Evolutionary conservation across 2,888 invertebrate genomes (phyloP).

Genomic region (Pegoplata infirma): DNA sequence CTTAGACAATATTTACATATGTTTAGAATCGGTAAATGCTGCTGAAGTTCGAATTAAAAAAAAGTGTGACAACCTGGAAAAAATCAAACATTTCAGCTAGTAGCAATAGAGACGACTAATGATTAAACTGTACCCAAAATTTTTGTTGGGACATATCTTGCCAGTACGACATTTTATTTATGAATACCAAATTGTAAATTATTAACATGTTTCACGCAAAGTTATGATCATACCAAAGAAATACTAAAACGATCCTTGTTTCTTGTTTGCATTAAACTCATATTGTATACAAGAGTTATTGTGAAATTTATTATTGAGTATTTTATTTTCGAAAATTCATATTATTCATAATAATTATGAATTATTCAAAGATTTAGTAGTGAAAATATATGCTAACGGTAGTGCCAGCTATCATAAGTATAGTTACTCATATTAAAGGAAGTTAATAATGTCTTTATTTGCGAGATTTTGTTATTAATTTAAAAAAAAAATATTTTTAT

Average conservation of each 20-base stretch:
- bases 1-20: no score
- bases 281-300: conserved; percentile 18
- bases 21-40: no score
- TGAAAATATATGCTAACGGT: conserved; percentile 7
- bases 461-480: no score
- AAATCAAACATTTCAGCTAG: no score
- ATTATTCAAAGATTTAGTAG: conserved; percentile 39
- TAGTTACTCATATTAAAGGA: background rate
- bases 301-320: conserved; percentile 37
- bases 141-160: no score
- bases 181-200: conserved; percentile 79
- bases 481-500: no score
- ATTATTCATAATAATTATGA: conserved; percentile 50
- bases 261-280: background rate
- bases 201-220: conserved; percentile 75
- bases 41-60: no score
- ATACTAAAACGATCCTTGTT: background rate
- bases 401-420: background rate
- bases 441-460: conserved; percentile 8
- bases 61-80: no score
- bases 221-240: conserved; percentile 26
- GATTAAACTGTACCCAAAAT: no score
- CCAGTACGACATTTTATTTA: conserved; percentile 76
- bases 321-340: conserved; percentile 32
- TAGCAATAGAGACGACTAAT: no score